Evolutionary conservation across 23 tunicate genomes (phyloP).

Genomic region (Botrylloides violaceus): DNA sequence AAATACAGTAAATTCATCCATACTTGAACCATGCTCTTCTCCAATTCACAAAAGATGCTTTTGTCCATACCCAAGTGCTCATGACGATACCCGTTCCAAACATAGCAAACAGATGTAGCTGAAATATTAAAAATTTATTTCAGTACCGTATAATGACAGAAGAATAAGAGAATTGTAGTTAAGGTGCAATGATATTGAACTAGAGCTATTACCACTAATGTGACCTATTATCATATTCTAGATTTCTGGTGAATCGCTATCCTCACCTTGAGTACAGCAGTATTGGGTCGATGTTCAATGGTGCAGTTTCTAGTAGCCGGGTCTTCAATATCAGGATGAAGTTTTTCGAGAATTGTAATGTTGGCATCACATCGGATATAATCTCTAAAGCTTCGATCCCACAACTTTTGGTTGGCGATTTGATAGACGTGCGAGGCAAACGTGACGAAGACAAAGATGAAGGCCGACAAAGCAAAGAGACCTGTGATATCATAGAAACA

Average conservation of each 20-base stretch:
- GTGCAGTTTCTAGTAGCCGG: constrained; percentile 31
- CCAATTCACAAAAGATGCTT: constrained; percentile 68
- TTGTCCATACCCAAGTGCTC: constrained; percentile 91
- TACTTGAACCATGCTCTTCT: constrained; percentile 74
- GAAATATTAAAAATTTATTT: neutral
- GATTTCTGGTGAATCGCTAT: too few relatives aligned
- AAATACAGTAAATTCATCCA: constrained; percentile 3
- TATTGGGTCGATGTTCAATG: constrained; percentile 44
- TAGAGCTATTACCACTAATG: too few relatives aligned
- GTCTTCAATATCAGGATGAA: constrained; percentile 33
- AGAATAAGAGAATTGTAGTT: too few relatives aligned
- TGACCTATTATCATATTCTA: too few relatives aligned
- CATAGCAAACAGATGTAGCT: constrained; percentile 57
- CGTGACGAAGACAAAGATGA: constrained; percentile 61
- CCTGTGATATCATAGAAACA: constrained; percentile 31
- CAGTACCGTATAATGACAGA: too few relatives aligned
- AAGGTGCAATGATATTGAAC: too few relatives aligned
- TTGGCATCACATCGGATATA: constrained; percentile 79
- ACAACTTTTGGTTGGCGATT: constrained; percentile 52
- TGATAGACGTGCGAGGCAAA: constrained; percentile 69
- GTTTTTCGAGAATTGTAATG: constrained; percentile 49
- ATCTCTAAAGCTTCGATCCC: constrained; percentile 73
- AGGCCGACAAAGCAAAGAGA: constrained; percentile 55
- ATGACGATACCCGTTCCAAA: constrained; percentile 80
- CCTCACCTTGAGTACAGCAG: constrained; percentile 41